Evolutionary conservation across 2,888 invertebrate genomes (phyloP).

Genomic region (Eupithecia centaureata): DNA sequence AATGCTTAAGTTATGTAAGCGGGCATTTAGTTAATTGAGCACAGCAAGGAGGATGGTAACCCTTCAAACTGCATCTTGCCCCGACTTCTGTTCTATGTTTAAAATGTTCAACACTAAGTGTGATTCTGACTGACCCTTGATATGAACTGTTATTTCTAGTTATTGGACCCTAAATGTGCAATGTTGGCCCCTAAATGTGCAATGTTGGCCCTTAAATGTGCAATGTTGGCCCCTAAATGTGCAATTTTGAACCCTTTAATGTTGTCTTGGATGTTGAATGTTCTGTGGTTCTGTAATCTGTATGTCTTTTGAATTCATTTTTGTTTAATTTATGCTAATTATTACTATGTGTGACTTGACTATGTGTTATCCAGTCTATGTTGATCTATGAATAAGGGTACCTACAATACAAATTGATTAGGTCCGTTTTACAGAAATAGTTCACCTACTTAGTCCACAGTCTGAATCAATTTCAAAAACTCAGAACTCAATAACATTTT

Average conservation of each 20-base stretch:
- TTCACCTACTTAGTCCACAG: neutral
- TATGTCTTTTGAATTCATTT: neutral
- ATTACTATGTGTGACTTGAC: neutral
- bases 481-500: no score
- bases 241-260: constrained; percentile 14
- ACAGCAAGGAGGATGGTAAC: constrained; percentile 29
- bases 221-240: constrained; percentile 21
- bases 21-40: neutral
- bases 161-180: constrained; percentile 22
- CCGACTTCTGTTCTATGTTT: constrained; percentile 23
- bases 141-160: constrained; percentile 15
- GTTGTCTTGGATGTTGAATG: constrained; percentile 29
- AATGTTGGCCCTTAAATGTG: constrained; percentile 17
- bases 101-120: constrained; percentile 22
- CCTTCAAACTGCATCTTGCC: constrained; percentile 33
- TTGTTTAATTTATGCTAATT: neutral
- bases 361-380: neutral
- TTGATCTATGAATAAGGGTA: neutral
- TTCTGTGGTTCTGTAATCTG: constrained; percentile 17
- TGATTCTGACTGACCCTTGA: constrained; percentile 15
- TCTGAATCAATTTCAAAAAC: neutral
- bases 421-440: neutral
- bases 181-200: constrained; percentile 23
- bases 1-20: neutral
- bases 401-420: neutral